Percentiles rank a stretch among this genome's conserved stretches.
Evolutionary conservation across 2,113 vertebrate genomes (phyloP).

Genomic region (Cryptomyrus ogoouensis): DNA sequence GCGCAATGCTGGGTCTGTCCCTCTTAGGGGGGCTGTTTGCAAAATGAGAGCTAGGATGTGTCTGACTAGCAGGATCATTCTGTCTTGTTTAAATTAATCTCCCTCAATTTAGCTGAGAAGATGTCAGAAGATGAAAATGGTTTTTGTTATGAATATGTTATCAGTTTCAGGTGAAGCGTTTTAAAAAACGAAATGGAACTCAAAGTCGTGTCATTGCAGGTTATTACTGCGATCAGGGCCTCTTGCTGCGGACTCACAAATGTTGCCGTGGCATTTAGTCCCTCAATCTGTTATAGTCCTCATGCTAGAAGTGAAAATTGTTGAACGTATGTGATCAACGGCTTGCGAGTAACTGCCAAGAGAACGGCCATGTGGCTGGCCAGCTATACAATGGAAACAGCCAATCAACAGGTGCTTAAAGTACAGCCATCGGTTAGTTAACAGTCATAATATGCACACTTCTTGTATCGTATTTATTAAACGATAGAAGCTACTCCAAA

Average conservation of each 20-base stretch:
- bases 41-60: background rate
- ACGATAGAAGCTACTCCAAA: background rate
- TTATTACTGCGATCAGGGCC: background rate
- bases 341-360: background rate
- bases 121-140: background rate
- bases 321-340: background rate
- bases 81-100: background rate
- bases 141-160: background rate
- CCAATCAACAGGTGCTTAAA: background rate
- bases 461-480: background rate
- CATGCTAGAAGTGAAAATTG: background rate
- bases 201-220: background rate
- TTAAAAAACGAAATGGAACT: background rate
- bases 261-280: background rate
- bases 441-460: background rate
- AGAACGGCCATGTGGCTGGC: background rate
- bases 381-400: background rate
- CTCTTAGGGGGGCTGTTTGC: constrained; percentile 14
- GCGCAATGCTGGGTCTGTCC: background rate
- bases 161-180: background rate
- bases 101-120: background rate
- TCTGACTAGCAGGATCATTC: background rate
- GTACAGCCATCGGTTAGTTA: background rate
- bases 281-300: background rate
- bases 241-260: background rate